A percentile compares a stretch with the other conserved stretches of the same genome.
Evolutionary conservation across 2,113 vertebrate genomes (phyloP).

Genomic region (Psophia crepitans): DNA sequence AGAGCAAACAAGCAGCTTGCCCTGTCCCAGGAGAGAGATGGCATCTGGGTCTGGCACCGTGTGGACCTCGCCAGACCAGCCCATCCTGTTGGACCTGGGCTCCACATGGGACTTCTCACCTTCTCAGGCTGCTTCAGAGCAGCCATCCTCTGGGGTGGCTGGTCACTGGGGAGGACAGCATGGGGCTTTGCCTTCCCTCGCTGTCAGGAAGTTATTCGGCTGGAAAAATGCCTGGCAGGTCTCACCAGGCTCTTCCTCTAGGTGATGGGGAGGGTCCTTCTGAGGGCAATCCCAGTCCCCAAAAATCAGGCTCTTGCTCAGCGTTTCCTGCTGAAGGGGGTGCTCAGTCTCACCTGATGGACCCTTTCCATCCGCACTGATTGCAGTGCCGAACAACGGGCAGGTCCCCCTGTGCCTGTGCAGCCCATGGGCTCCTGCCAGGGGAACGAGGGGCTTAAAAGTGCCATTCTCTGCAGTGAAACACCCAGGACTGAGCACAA

Average conservation of each 20-base stretch:
- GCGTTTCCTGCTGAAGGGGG: neutral
- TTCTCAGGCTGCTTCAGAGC: neutral
- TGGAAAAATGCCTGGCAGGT: neutral
- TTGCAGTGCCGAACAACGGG: rapidly evolving
- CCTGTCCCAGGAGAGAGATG: neutral
- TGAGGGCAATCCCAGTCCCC: neutral
- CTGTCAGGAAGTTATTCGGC: neutral
- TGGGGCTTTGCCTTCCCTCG: neutral
- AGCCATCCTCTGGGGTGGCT: neutral
- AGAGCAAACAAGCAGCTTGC: neutral
- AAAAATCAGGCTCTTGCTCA: neutral
- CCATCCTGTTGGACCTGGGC: neutral
- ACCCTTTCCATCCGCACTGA: neutral
- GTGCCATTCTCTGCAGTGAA: neutral
- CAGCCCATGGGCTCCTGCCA: too few relatives aligned
- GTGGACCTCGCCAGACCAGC: rapidly evolving
- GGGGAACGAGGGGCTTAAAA: neutral
- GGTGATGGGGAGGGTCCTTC: neutral
- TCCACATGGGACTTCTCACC: rapidly evolving
- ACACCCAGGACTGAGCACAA: neutral
- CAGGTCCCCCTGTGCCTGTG: neutral
- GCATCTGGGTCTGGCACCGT: neutral
- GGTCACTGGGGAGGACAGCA: rapidly evolving
- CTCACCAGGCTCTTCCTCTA: neutral
- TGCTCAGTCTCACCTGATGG: neutral